Conservation (phyloP, 2,113 vertebrate genomes). For the Onychostruthus taczanowskii region DNA sequence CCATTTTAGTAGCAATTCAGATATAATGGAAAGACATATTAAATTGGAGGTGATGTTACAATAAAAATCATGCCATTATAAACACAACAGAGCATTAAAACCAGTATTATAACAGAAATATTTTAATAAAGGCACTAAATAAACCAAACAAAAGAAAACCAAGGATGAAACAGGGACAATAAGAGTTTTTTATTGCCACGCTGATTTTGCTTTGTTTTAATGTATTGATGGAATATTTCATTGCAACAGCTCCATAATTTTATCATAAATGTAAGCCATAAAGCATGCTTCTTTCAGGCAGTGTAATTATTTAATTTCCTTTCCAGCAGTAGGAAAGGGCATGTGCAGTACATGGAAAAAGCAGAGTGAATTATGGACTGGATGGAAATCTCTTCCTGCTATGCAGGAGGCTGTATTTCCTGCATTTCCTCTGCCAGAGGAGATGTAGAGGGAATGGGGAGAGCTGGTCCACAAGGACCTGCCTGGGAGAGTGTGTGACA, state of each 20-base stretch:
- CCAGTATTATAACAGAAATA: not conserved
- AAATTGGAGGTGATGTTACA: slow-evolving; percentile 52
- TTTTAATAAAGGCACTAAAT: slow-evolving; percentile 3
- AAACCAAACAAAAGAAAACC: not conserved
- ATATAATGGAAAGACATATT: slow-evolving; percentile 48
- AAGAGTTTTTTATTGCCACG: not conserved
- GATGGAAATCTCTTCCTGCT: not conserved
- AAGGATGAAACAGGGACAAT: not conserved
- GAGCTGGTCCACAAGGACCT: not conserved
- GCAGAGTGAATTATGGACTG: not conserved
- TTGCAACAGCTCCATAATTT: slow-evolving; percentile 30
- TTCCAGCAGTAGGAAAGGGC: not conserved
- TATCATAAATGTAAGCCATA: not conserved
- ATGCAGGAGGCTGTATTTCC: not conserved
- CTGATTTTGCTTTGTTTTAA: slow-evolving; percentile 30
- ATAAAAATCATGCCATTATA: slow-evolving; percentile 52
- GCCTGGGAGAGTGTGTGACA: not conserved
- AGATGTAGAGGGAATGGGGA: fast-evolving
- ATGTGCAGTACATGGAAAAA: not conserved
- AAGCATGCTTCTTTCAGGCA: not conserved
- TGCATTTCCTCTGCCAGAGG: not conserved
- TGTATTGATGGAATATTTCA: slow-evolving; percentile 33
- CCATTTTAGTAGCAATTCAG: slow-evolving; percentile 58
- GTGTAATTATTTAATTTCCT: slow-evolving; percentile 37
- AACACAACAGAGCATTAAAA: slow-evolving; percentile 48